A percentile compares a stretch with the other conserved stretches of the same genome.
Evolutionary conservation across 2,797 vertebrate genomes (phyloP).

Genomic region (Onychomys torridus): DNA sequence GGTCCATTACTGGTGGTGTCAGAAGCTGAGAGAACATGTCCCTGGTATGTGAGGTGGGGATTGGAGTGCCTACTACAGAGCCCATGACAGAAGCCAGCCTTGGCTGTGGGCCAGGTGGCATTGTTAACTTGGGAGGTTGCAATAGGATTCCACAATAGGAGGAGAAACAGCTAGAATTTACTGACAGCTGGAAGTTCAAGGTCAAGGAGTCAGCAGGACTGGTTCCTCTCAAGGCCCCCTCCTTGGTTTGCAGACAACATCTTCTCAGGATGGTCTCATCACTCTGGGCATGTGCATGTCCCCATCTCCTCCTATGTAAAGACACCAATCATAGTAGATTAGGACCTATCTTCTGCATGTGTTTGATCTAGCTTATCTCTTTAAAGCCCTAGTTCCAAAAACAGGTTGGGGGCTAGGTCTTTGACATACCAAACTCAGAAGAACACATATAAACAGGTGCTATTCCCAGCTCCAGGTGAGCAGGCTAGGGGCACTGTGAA

Average conservation of each 20-base stretch:
- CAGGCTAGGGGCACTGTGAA: neutral
- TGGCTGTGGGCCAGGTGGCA: neutral
- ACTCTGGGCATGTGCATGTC: neutral
- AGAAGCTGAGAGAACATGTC: neutral
- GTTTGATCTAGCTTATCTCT: neutral
- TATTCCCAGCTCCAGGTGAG: rapidly evolving
- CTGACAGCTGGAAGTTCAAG: neutral
- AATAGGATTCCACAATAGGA: rapidly evolving
- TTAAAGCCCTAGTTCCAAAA: neutral
- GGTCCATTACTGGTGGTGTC: neutral
- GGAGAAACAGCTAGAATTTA: neutral
- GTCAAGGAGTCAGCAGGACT: too few species aligned
- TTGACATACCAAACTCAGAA: neutral
- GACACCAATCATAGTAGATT: too few species aligned
- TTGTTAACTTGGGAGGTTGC: neutral
- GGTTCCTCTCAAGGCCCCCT: too few species aligned
- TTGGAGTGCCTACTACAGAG: rapidly evolving
- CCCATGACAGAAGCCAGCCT: neutral
- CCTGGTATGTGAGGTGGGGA: rapidly evolving
- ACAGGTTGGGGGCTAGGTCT: rapidly evolving
- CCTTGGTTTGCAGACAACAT: rapidly evolving
- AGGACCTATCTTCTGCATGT: neutral
- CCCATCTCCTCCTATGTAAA: neutral
- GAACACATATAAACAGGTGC: neutral
- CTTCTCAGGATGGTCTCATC: neutral